These are phyloP conservation scores for Acanthornis magna DNA, from an alignment of 2,797 vertebrate genomes.

Conservation along the genomic window DNA sequence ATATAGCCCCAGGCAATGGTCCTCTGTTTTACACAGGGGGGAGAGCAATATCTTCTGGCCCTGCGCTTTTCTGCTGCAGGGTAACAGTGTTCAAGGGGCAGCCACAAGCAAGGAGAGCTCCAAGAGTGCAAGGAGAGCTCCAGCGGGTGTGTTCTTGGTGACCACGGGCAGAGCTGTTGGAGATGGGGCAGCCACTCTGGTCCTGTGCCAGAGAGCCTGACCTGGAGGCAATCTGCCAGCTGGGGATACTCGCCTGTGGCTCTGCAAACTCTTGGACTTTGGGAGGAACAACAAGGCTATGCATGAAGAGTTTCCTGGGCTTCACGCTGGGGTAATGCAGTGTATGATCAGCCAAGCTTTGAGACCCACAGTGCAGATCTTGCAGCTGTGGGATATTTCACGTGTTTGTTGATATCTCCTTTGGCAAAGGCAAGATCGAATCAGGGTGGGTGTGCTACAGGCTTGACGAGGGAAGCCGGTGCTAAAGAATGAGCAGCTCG, in stretches of 20 bases:
- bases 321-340: not conserved
- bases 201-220: not conserved
- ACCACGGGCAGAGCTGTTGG: not conserved
- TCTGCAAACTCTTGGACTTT: not conserved
- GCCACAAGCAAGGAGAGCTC: not conserved
- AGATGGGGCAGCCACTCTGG: not conserved
- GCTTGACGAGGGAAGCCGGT: not conserved
- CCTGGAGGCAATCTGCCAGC: not conserved
- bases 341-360: not conserved
- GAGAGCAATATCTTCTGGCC: not conserved
- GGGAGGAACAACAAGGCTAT: not conserved
- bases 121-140: not conserved
- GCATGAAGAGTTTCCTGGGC: not conserved
- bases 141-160: not conserved
- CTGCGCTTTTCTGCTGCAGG: not conserved
- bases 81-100: not conserved
- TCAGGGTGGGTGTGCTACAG: not conserved
- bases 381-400: not conserved
- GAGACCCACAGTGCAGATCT: not conserved
- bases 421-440: not conserved
- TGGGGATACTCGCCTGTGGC: rapidly evolving
- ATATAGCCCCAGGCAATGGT: not conserved
- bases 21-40: not conserved
- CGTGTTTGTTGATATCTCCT: not conserved
- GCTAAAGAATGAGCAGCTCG: not conserved